A percentile compares a stretch with the other conserved stretches of the same genome.
Evolutionary conservation across 2,888 invertebrate genomes (phyloP).

Genomic region (Horisme vitalbata): DNA sequence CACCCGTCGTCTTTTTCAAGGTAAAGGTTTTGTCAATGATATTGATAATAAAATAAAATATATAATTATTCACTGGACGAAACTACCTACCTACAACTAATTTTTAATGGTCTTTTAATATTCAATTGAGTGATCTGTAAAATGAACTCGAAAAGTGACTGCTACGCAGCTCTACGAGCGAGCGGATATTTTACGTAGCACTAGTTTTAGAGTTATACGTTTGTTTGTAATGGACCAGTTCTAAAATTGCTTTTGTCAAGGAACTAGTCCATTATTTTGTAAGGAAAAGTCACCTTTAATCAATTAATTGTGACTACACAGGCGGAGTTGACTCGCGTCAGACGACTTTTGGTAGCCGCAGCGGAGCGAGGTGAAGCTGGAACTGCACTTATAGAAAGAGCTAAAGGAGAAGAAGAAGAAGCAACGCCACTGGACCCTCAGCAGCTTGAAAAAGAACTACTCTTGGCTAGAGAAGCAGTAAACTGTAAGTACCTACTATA

Average conservation of each 20-base stretch:
- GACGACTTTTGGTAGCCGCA: constrained; percentile 85
- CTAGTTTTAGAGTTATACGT: too few relatives aligned
- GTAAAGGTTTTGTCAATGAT: too few relatives aligned
- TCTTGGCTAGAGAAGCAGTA: constrained; percentile 91
- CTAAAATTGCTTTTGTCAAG: not conserved
- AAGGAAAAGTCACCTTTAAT: not conserved
- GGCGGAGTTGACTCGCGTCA: constrained; percentile 87
- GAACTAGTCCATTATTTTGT: too few relatives aligned
- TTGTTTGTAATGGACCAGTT: too few relatives aligned
- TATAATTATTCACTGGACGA: too few relatives aligned
- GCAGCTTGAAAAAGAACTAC: constrained; percentile 87
- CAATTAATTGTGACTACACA: constrained; percentile 44
- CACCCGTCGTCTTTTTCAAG: too few relatives aligned
- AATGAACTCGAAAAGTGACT: too few relatives aligned
- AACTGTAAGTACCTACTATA: constrained; percentile 78
- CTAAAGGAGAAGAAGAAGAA: constrained; percentile 79
- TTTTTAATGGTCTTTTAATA: too few relatives aligned
- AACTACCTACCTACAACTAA: too few relatives aligned
- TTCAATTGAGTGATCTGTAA: too few relatives aligned
- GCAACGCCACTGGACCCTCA: constrained; percentile 80
- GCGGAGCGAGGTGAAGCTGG: constrained; percentile 83
- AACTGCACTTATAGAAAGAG: constrained; percentile 76
- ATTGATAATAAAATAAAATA: too few relatives aligned
- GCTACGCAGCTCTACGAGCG: not conserved
- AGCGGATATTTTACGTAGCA: too few relatives aligned